Evolutionary conservation across 2,113 vertebrate genomes (phyloP), one percentile per base, ranked within the genome.

Genomic region (Malurus alboscapulatus): DNA sequence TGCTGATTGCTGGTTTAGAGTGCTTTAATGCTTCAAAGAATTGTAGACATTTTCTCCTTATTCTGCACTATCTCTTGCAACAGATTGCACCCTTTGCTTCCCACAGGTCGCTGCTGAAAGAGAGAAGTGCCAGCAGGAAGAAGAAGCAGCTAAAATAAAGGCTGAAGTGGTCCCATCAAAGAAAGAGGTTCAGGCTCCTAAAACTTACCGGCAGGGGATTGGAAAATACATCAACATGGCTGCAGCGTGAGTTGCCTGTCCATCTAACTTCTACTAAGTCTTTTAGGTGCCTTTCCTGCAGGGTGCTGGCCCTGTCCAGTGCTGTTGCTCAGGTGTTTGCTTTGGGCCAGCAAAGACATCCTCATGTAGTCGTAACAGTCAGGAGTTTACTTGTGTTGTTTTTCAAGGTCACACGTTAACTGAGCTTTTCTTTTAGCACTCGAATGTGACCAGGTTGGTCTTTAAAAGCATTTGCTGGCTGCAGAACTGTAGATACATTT

Each of bases 181-280:
- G 75, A 81, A 97, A 8, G 98, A 98, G 50, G 96, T 95, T 32
- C 94, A 97, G 75, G 90, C 96, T 8, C 99, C 98, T 25, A 99
- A 99, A 96, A 97, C 98, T 1, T 99, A 98, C 94, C 98, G 98
- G 22, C 94, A 97, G 45, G 99, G 99, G 4, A 98, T 99, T 47
- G 99, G 99, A 83, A 99, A 99, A 94, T 99, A 99, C 95, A 99
- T 99, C 94, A 99, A 98, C 96, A 98, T 98, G 14, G 91, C 97
- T 42, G 97, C 98, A 48, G 84, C 87, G 99, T 99, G 96, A 99
- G 99, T 98, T 45, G 54, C 45, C 32, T 45, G 11, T 68, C 63
- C 45, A 9, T 14, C 44, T 21, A 12, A 47, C 55, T 69, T 68
- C 25, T 72, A 53, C 27, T 55, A 34, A 65, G 36, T 51, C 42